Conservation (phyloP, 2,113 vertebrate genomes). For the Pithys albifrons region DNA sequence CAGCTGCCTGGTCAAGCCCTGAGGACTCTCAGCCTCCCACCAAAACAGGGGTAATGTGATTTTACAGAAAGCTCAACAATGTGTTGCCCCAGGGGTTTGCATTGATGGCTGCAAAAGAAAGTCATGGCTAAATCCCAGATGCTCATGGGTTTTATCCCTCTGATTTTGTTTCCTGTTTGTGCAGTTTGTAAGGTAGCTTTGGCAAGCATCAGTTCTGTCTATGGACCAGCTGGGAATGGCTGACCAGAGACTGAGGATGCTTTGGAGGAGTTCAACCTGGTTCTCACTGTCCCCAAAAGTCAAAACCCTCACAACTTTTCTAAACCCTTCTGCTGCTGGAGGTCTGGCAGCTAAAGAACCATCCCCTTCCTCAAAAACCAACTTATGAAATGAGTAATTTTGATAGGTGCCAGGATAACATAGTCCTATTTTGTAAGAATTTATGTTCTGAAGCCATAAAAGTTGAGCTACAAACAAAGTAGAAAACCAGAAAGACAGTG, state of each 20-base stretch:
- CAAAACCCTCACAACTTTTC: neutral
- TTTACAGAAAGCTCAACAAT: neutral
- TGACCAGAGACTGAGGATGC: neutral
- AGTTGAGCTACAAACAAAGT: neutral
- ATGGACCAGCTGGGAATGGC: neutral
- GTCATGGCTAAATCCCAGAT: neutral
- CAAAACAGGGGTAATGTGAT: neutral
- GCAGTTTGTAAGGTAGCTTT: neutral
- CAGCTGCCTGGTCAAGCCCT: neutral
- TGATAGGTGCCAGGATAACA: neutral
- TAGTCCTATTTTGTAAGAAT: conserved; percentile 3
- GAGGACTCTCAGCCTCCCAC: neutral
- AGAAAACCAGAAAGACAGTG: neutral
- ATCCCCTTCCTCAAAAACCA: neutral
- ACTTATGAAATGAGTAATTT: neutral
- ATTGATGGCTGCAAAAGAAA: neutral
- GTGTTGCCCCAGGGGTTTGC: neutral
- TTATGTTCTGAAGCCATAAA: neutral
- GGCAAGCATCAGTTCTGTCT: neutral
- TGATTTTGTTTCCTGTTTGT: neutral
- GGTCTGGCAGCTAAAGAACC: neutral
- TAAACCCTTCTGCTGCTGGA: neutral
- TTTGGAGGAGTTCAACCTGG: neutral
- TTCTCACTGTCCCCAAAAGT: neutral
- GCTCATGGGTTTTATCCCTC: neutral